These are phyloP conservation scores for Cataglyphis altisquamis DNA, from an alignment of 2,888 invertebrate species.

Conservation along the genomic window DNA sequence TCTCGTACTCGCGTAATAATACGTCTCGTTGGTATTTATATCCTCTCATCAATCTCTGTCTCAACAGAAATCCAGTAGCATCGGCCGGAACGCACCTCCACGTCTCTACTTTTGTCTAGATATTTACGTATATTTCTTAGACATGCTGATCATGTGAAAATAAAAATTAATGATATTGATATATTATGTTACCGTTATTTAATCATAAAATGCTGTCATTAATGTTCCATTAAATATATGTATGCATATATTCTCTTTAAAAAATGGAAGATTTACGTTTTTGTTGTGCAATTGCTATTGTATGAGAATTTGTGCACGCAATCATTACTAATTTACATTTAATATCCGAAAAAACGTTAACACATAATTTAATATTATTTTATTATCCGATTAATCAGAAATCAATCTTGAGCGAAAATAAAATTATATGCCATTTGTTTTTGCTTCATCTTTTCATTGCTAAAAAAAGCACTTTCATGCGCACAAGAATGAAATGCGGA, in stretches of 20 bases:
- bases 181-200: background rate
- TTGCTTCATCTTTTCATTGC: conserved; percentile 10
- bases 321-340: background rate
- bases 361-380: conserved; percentile 10
- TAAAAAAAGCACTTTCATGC: conserved; percentile 27
- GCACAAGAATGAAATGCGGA: conserved; percentile 13
- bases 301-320: background rate
- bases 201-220: background rate
- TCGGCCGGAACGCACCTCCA: conserved; percentile 1
- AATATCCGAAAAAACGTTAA: background rate
- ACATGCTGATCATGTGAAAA: conserved; percentile 7
- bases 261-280: background rate
- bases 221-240: background rate
- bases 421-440: conserved; percentile 23
- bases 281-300: background rate
- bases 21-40: conserved; percentile 44
- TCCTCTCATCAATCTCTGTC: conserved; percentile 52
- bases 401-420: conserved; percentile 3
- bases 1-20: conserved; percentile 43
- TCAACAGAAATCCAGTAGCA: conserved; percentile 25
- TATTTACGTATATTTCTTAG: conserved; percentile 22
- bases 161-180: conserved; percentile 12
- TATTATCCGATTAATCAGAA: background rate
- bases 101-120: conserved; percentile 17
- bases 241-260: background rate